Conservation (phyloP, 1,140 invertebrate species). For the Leptopilina clavipes region DNA sequence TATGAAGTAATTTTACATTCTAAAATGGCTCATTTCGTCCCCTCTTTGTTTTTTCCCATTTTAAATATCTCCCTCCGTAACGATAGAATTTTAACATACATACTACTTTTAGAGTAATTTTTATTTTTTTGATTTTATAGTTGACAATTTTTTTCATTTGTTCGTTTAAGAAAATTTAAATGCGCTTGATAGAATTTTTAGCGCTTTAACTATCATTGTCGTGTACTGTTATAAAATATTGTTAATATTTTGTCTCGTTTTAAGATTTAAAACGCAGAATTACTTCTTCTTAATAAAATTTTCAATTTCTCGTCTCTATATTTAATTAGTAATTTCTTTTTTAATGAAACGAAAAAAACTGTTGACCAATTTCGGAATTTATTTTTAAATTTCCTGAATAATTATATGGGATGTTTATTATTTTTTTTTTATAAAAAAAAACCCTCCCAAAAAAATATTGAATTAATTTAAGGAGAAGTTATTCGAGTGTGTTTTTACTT, state of each 20-base stretch:
- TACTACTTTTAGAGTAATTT: neutral
- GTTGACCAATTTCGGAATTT: too few species aligned
- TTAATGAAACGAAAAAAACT: neutral
- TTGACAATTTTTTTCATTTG: too few species aligned
- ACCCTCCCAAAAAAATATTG: neutral
- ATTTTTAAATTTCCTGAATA: too few species aligned
- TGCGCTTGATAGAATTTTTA: too few species aligned
- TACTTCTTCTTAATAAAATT: slow-evolving; percentile 1
- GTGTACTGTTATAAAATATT: too few species aligned
- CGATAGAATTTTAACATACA: neutral
- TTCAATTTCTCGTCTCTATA: neutral
- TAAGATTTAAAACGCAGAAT: slow-evolving; percentile 20
- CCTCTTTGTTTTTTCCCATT: slow-evolving; percentile 16
- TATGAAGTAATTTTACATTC: slow-evolving; percentile 75
- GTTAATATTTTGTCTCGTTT: slow-evolving; percentile 13
- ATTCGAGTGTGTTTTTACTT: neutral
- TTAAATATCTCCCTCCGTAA: neutral
- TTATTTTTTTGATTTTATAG: too few species aligned
- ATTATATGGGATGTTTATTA: too few species aligned
- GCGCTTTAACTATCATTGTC: too few species aligned
- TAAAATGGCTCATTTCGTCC: slow-evolving; percentile 4
- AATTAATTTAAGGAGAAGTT: neutral
- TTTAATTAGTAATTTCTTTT: neutral
- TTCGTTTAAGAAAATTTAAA: too few species aligned
- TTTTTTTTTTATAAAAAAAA: slow-evolving; percentile 1